Percentiles rank a stretch among this genome's conserved stretches.
Evolutionary conservation across 2,888 invertebrate genomes (phyloP).

Genomic region (Dryomyza anilis): DNA sequence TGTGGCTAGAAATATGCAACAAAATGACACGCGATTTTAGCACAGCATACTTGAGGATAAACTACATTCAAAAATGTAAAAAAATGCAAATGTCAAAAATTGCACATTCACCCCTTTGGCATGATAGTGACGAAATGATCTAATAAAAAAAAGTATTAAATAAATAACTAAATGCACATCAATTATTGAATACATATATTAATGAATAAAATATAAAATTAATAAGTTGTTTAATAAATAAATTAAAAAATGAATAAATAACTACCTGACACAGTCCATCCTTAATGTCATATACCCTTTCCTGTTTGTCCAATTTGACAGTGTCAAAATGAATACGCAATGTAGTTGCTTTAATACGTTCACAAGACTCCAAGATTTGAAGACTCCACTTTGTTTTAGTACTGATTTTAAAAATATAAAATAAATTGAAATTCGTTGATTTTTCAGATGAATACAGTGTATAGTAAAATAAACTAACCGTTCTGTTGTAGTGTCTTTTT

Average conservation of each 20-base stretch:
- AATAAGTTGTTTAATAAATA: background rate
- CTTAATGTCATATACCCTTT: conserved; percentile 66
- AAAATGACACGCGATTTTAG: too few species aligned
- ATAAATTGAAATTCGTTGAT: too few species aligned
- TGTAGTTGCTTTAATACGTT: conserved; percentile 61
- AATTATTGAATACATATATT: too few species aligned
- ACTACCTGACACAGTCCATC: conserved; percentile 66
- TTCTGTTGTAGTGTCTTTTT: conserved; percentile 62
- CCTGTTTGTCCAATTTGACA: conserved; percentile 65
- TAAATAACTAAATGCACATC: too few species aligned
- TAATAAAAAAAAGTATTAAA: too few species aligned
- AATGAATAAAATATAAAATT: background rate
- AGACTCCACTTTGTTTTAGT: conserved; percentile 64
- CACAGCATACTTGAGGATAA: too few species aligned
- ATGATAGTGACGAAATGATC: too few species aligned
- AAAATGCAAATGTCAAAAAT: too few species aligned
- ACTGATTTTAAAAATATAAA: conserved; percentile 36
- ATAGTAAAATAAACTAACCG: conserved; percentile 42
- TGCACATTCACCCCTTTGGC: too few species aligned
- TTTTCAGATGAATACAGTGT: too few species aligned
- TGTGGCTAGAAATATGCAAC: too few species aligned
- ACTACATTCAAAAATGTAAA: too few species aligned
- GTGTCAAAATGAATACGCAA: conserved; percentile 70
- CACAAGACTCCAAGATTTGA: conserved; percentile 64
- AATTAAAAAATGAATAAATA: conserved; percentile 24